Evolutionary conservation across 2,113 vertebrate species (phyloP).

Genomic region (Stigmatopora argus): DNA sequence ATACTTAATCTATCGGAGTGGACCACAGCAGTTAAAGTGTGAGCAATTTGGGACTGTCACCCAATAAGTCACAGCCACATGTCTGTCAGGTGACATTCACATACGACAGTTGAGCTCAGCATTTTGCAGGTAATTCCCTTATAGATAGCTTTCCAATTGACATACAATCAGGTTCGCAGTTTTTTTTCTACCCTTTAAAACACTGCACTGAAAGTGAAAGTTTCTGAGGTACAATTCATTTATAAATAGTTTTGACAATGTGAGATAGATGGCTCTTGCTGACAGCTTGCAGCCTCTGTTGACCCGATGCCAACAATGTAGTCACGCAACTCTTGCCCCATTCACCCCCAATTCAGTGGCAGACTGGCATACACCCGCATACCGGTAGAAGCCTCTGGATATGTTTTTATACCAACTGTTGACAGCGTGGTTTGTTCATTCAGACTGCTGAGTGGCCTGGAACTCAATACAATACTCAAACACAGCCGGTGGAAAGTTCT

Average conservation of each 20-base stretch:
- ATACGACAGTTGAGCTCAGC: conserved; percentile 45
- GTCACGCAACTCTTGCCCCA: conserved; percentile 17
- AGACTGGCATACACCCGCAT: conserved; percentile 37
- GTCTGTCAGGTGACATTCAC: conserved; percentile 51
- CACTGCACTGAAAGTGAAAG: too few relatives aligned
- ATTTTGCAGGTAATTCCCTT: too few relatives aligned
- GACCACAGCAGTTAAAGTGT: conserved; percentile 12
- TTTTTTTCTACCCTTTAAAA: too few relatives aligned
- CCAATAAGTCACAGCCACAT: conserved; percentile 60
- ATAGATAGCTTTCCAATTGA: too few relatives aligned
- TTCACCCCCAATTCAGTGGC: conserved; percentile 46
- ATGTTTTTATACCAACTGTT: conserved; percentile 49
- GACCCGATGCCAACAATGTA: conserved; percentile 60
- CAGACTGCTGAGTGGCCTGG: conserved; percentile 51
- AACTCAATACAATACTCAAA: conserved; percentile 31
- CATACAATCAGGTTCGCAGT: too few relatives aligned
- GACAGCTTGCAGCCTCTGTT: conserved; percentile 57
- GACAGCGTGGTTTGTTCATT: conserved; percentile 15
- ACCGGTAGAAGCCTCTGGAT: conserved; percentile 52
- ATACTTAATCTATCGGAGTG: not conserved
- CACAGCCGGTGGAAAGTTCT: conserved; percentile 38
- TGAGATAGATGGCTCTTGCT: conserved; percentile 33
- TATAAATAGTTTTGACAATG: too few relatives aligned
- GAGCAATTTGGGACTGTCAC: conserved; percentile 47
- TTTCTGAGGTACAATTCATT: too few relatives aligned